Percentiles rank a stretch among this genome's conserved stretches.
phyloP scores from a whole-genome alignment of 2,888 invertebrate species.

The Agapetus fuscipes region DNA sequence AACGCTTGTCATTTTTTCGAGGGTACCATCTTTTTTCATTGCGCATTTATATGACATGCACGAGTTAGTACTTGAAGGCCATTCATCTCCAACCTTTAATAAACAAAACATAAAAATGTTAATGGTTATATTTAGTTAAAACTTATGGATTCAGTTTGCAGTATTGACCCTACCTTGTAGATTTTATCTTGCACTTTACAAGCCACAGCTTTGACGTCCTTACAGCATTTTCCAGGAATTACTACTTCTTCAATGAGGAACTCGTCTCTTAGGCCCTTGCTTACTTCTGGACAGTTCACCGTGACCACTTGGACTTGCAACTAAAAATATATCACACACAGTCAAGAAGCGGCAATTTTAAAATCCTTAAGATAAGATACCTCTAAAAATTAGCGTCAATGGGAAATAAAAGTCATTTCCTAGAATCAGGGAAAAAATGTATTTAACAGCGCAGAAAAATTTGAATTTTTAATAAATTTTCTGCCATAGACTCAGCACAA shows the following conservation, averaged over 20 bases:
- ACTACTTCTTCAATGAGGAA: conserved; percentile 41
- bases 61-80: conserved; percentile 43
- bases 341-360: too few species aligned
- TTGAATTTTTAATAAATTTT: too few species aligned
- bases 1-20: conserved; percentile 44
- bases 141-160: too few species aligned
- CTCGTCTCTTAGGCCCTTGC: conserved; percentile 33
- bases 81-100: conserved; percentile 46
- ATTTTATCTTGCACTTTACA: conserved; percentile 44
- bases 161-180: conserved; percentile 37
- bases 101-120: not conserved
- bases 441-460: too few species aligned
- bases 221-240: conserved; percentile 47
- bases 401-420: too few species aligned
- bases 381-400: too few species aligned
- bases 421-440: too few species aligned
- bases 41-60: conserved; percentile 48
- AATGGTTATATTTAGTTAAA: too few species aligned
- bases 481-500: too few species aligned
- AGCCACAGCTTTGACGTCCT: conserved; percentile 38
- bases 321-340: conserved; percentile 29
- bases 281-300: conserved; percentile 42
- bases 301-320: conserved; percentile 45
- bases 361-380: too few species aligned
- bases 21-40: conserved; percentile 32